Evolutionary conservation across 1,140 invertebrate species (phyloP).

Genomic region (Andrena cerasifolii): DNA sequence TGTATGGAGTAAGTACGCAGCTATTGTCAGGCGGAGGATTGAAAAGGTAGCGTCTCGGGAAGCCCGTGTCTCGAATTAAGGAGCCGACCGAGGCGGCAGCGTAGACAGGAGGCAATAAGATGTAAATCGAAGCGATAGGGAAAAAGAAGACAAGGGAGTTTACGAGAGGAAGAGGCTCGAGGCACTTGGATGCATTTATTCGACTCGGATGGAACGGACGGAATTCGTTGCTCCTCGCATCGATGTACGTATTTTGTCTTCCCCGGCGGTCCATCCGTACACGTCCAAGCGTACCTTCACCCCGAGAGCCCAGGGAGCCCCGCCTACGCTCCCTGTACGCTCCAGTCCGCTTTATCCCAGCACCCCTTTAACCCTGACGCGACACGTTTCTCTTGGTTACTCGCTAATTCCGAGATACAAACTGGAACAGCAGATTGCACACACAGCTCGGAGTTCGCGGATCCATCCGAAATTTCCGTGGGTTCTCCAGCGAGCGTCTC

Average conservation of each 20-base stretch:
- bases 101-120: conserved; percentile 2
- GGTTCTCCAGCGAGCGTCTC: background rate
- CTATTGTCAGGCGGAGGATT: background rate
- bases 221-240: background rate
- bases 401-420: conserved; percentile 42
- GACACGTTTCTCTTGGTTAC: conserved; percentile 30
- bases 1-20: no score
- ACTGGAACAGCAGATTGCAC: background rate
- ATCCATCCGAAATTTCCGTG: background rate
- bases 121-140: conserved; percentile 25
- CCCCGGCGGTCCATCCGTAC: conserved; percentile 9
- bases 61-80: background rate
- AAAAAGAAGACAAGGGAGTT: background rate
- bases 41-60: background rate
- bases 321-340: background rate
- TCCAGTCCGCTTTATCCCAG: background rate
- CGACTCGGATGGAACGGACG: background rate
- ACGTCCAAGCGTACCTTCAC: conserved; percentile 9
- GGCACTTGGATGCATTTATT: conserved; percentile 4
- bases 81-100: background rate
- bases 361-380: conserved; percentile 2
- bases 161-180: background rate
- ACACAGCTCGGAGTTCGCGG: background rate
- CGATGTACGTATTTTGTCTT: conserved; percentile 11
- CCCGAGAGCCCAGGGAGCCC: no score